Evolutionary conservation across 2,797 vertebrate species (phyloP).

Genomic region (Gymnothorax javanicus): DNA sequence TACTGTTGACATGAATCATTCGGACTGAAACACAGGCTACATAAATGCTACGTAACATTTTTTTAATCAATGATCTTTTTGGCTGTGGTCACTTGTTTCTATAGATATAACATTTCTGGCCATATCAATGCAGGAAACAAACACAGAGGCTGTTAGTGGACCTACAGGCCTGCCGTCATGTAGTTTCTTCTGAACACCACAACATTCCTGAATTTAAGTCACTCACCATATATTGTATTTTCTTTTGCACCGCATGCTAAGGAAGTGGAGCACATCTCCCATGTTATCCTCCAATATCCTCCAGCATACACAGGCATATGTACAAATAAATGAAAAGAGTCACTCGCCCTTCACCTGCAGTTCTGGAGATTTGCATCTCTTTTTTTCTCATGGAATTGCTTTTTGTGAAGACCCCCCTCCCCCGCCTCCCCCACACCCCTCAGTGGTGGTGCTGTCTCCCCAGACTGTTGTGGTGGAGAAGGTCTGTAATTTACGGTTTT

Average conservation of each 20-base stretch:
- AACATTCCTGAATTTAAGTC: not conserved
- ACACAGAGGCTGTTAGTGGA: not conserved
- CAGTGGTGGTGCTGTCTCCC: conserved; percentile 70
- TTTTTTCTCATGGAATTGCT: conserved; percentile 75
- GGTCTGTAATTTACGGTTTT: conserved; percentile 83
- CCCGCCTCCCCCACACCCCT: conserved; percentile 53
- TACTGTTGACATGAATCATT: conserved; percentile 60
- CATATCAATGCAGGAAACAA: not conserved
- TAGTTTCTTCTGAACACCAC: too few species aligned
- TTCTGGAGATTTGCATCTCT: conserved; percentile 72
- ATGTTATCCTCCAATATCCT: conserved; percentile 44
- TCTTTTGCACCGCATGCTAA: conserved; percentile 17
- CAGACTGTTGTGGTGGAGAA: conserved; percentile 72
- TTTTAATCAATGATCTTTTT: conserved; percentile 39
- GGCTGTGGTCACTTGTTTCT: conserved; percentile 31
- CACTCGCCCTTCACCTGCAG: conserved; percentile 29
- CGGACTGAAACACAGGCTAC: conserved; percentile 28
- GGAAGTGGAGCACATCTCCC: not conserved
- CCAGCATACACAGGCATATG: conserved; percentile 42
- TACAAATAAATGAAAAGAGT: conserved; percentile 40
- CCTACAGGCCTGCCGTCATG: not conserved
- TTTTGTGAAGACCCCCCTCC: conserved; percentile 63
- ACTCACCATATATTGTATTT: conserved; percentile 30
- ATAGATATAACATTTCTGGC: conserved; percentile 40
- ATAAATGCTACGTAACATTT: conserved; percentile 27